Conservation (phyloP, 2,888 invertebrate species). For the Patella depressa region DNA sequence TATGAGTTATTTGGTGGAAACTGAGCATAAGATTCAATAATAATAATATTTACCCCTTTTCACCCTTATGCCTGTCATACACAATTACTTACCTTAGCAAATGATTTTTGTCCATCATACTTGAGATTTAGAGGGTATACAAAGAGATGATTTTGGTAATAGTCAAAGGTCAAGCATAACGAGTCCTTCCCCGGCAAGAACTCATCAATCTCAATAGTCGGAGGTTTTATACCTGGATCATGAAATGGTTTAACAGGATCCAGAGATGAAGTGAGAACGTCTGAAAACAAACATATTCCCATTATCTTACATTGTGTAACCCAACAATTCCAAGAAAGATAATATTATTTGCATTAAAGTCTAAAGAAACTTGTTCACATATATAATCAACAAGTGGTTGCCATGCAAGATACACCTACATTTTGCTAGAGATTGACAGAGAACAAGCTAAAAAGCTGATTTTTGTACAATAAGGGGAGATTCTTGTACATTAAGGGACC, state of each 20-base stretch:
- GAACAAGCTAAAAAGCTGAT: no score
- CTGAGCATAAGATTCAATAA: no score
- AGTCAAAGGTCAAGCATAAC: conserved; percentile 80
- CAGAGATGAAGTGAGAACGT: conserved; percentile 86
- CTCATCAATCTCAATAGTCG: conserved; percentile 88
- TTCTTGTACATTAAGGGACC: no score
- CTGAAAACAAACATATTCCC: conserved; percentile 73
- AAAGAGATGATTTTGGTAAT: conserved; percentile 90
- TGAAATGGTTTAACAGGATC: conserved; percentile 89
- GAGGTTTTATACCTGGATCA: conserved; percentile 81
- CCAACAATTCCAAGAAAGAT: not conserved
- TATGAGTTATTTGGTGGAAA: no score
- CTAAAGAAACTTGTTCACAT: not conserved
- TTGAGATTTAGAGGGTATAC: conserved; percentile 89
- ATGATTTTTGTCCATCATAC: conserved; percentile 92
- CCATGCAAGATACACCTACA: no score
- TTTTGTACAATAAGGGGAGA: not conserved
- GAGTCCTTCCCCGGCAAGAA: conserved; percentile 74
- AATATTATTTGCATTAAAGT: not conserved
- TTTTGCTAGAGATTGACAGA: no score
- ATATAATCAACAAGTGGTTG: not conserved
- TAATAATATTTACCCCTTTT: no score
- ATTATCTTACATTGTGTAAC: not conserved
- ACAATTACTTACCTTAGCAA: conserved; percentile 77
- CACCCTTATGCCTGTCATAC: conserved; percentile 74